These are phyloP conservation scores for Pygoscelis adeliae DNA, from an alignment of 2,113 vertebrate species.

Conservation along the genomic window DNA sequence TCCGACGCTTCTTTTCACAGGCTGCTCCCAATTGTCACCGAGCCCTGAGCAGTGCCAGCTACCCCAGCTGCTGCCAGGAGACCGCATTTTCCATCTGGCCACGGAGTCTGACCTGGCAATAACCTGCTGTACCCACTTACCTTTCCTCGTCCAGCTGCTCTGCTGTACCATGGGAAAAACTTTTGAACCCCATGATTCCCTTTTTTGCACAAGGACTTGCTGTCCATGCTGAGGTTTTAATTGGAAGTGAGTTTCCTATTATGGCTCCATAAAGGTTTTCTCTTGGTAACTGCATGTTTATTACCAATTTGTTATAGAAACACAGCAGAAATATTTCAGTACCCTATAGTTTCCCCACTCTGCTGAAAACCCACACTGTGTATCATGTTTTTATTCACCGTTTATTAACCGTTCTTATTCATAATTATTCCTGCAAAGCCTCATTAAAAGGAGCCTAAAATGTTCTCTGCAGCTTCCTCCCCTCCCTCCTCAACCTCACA, in stretches of 20 bases:
- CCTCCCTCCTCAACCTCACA: background rate
- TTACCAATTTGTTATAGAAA: background rate
- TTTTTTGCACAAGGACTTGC: background rate
- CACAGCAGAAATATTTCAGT: background rate
- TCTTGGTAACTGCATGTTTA: background rate
- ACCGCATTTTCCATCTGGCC: rapidly evolving
- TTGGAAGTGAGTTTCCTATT: background rate
- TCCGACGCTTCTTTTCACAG: background rate
- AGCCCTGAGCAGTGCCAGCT: background rate
- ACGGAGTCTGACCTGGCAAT: background rate
- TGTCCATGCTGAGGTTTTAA: background rate
- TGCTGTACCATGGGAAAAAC: background rate
- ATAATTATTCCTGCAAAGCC: background rate
- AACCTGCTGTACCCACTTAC: rapidly evolving
- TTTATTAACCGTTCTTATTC: background rate
- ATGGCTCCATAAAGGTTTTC: background rate
- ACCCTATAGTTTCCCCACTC: background rate
- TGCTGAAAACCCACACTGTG: rapidly evolving
- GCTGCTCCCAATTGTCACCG: background rate
- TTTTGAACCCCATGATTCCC: rapidly evolving
- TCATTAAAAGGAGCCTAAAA: background rate
- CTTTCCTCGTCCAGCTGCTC: background rate
- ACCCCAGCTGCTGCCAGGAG: background rate
- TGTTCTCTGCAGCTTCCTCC: background rate
- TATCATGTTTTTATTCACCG: background rate